Evolutionary conservation across 2,888 invertebrate species (phyloP), one percentile per base, ranked within the genome.

Genomic region (Mythimna ferrago): DNA sequence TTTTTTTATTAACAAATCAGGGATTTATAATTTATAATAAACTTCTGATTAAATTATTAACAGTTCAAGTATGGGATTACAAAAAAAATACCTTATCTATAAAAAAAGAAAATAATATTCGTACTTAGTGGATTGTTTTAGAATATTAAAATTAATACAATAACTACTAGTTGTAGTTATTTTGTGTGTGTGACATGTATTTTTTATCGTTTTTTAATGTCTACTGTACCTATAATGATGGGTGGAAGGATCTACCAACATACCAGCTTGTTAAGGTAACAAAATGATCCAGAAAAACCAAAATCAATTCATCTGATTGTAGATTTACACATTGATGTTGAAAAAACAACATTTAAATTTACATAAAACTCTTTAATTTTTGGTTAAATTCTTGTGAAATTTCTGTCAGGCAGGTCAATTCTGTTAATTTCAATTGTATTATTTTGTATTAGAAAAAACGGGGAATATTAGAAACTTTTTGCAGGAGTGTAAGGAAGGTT

Each of bases 191-290:
- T 96, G 96, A 96, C 95, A 94, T 95, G 94, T 95, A 93, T 93
- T 96, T 94, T 96, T 96, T 95, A 92, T 94, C 92, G 91, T 94
- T 92, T 95, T 95, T 95, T 95, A 95, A 95, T 95, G 94, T 96
- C 95, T 94, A 93, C 95, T 96, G 90, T 94, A 94, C 94, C 95
- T 95, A 93, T 92, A 91, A 93, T 95, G 94, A 94, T 94, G 95
- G 94, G 93, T 95, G 96, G 96, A 96, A 97, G 97, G 97, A 97
- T 95, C 97, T 97, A 96, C 97, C 97, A 94, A 96, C 97, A 95
- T 97, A 97, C 96, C 97, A 97, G 96, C 97, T 97, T 96, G 95
- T 97, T 95, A 97, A 97, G 97, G 97, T 97, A 97, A 97, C 90
- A 89, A 86, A 76, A 91, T 82, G 92, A 93, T 94, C 93, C 93